Base-by-base conservation (phyloP, 2,113 vertebrate genomes). In the Pipa parva region DNA sequence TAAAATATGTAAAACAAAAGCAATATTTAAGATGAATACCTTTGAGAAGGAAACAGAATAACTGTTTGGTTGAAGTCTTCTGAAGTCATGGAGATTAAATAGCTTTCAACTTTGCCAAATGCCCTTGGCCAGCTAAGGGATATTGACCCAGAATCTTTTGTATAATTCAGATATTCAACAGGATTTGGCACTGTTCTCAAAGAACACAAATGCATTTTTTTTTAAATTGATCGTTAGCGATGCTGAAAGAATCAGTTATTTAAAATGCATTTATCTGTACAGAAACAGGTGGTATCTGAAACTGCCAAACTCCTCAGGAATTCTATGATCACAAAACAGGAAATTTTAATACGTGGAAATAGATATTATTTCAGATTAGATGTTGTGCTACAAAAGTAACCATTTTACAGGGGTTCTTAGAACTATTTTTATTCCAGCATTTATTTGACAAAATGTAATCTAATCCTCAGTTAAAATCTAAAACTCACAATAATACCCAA, bases 61-160 rank as follows among this genome's bases (percentile, higher is more conserved):
- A 81, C 81, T 69, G 87, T 76, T 55, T 84, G 76, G 12, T 18
- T 81, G 71, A 78, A 84, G 59, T 55, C 82, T 61, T 72, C 64
- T 72, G 78, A 89, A 74, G 65, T 83, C 81, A 92, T 81, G 73
- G 85, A 89, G 79, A 92, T 76, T 61, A 85, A 49, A 63, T 85
- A 87, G 26, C 83, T 77, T 66, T 85, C 88, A 73, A 81, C 71
- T 27, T 59, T 50, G 74, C 82, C 85, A 52, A 52, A 71, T 48
- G 72, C 71, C 63, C 59, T 27, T 59, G 69, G 73, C 89, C 90
- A 93, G 45, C 71, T 63, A 75, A 92, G 48, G 71, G 72, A 76
- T 78, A 90, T 72, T 73, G 89, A 88, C 37, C 77, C 73, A 65
- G 84, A 80, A 29, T 79, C 87, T 82, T 88, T 91, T 78, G 80